Evolutionary conservation across 2,888 invertebrate genomes (phyloP), one percentile per base, ranked within the genome.

Genomic region (Ochropacha duplaris): DNA sequence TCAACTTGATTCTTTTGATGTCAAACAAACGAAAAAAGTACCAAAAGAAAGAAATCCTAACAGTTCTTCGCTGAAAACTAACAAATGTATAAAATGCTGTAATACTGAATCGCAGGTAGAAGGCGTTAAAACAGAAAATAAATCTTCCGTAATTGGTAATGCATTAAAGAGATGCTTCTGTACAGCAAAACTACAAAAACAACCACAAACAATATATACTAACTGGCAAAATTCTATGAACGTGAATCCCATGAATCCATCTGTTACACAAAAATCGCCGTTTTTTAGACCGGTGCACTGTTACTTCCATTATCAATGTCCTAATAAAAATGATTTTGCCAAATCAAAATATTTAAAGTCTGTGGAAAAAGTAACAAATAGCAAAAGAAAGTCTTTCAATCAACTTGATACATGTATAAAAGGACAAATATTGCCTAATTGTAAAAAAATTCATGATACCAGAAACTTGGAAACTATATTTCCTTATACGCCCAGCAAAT

Each of bases 151-250:
- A 50, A 60, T 66, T 19, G 63, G 60, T 24, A 72, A 74, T 55
- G 31, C 62, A 22, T 66, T 85, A 39, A 79, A 75, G 64, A 74
- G 76, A 65, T 81, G 81, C 63, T 79, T 83, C 58, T 83, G 82
- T 65, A 74, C 76, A 12, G 60, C 74, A 8, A 75, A 76, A 65
- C 60, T 77, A 39, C 74, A 72, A 26, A 75, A 66, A 14, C 11
- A 31, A 19, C 52, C 34, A 5, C 19, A 52, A 14, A 31, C 12
- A 31, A 31, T 12, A 31, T 0, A 11, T 8, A 1, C 28, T 19
- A 19, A 19, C 31, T 12, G 31, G 19, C 44, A 44, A 19, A 44
- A 16, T 2, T 4, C 4, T 39, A 2, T 16, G 8, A 39, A 19
- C 12, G 52, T 52, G 11, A 11, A 19, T 11, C 11, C 31, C 4